A percentile compares a stretch with the other conserved stretches of the same genome.
Conservation (phyloP, 1,140 invertebrate species). For the Drosophila tani region DNA sequence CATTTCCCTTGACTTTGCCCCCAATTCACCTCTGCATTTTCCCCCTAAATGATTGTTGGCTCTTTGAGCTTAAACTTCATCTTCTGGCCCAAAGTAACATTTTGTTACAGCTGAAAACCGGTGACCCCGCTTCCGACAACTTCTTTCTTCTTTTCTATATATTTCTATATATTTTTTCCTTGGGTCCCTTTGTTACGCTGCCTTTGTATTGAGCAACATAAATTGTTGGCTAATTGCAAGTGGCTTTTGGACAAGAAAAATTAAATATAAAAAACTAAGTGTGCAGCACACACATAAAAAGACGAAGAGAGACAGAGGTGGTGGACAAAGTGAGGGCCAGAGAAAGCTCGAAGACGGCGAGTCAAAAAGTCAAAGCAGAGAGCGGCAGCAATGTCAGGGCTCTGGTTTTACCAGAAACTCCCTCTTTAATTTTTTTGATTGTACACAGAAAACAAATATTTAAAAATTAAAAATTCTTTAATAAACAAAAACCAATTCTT, state of each 20-base stretch:
- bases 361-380: conserved; percentile 20
- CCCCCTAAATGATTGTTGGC: conserved; percentile 1
- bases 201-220: conserved; percentile 59
- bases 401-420: background rate
- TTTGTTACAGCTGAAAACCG: conserved; percentile 30
- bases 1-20: conserved; percentile 18
- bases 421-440: background rate
- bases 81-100: conserved; percentile 33
- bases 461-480: background rate
- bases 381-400: conserved; percentile 23
- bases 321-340: background rate
- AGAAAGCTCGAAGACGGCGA: background rate
- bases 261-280: no score
- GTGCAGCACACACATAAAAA: no score
- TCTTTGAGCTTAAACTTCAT: conserved; percentile 22
- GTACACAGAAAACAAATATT: background rate
- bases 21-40: background rate
- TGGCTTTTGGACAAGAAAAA: conserved; percentile 33
- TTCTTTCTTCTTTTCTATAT: background rate
- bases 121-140: background rate
- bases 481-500: no score
- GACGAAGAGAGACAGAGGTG: background rate
- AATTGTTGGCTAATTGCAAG: conserved; percentile 74
- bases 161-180: background rate
- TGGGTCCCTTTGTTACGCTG: conserved; percentile 21